Evolutionary conservation across 2,888 invertebrate species (phyloP).

Genomic region (Drosophila prostipennis): DNA sequence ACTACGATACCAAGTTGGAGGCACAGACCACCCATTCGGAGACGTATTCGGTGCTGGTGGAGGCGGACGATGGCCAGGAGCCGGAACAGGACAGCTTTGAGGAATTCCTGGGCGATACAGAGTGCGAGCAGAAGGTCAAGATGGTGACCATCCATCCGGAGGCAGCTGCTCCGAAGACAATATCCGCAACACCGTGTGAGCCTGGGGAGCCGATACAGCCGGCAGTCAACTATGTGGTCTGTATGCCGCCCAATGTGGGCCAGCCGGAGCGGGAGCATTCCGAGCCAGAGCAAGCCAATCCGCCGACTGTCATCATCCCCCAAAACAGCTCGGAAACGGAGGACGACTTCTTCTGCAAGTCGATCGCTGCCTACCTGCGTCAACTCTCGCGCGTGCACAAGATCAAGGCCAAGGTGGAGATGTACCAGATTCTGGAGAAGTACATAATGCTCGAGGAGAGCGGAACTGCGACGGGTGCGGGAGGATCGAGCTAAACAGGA

Average conservation of each 20-base stretch:
- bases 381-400: conserved; percentile 82
- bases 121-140: conserved; percentile 53
- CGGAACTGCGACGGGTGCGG: conserved; percentile 19
- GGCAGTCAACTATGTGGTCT: conserved; percentile 62
- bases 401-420: conserved; percentile 83
- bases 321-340: conserved; percentile 65
- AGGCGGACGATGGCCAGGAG: conserved; percentile 62
- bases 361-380: conserved; percentile 79
- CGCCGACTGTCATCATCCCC: not conserved
- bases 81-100: conserved; percentile 48
- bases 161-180: conserved; percentile 15
- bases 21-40: conserved; percentile 66
- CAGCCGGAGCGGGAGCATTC: conserved; percentile 38
- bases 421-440: conserved; percentile 83
- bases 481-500: conserved; percentile 33
- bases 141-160: conserved; percentile 51
- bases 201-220: conserved; percentile 34
- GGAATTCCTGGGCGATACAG: conserved; percentile 52
- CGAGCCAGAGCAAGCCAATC: not conserved
- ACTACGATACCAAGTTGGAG: conserved; percentile 59
- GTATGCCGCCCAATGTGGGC: conserved; percentile 50
- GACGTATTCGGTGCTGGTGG: conserved; percentile 67
- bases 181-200: conserved; percentile 24
- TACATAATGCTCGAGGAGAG: conserved; percentile 81
- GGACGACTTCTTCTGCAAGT: conserved; percentile 82